Percentiles rank a stretch among this genome's conserved stretches.
Evolutionary conservation across 2,113 vertebrate genomes (phyloP).

Genomic region (Piaya cayana): DNA sequence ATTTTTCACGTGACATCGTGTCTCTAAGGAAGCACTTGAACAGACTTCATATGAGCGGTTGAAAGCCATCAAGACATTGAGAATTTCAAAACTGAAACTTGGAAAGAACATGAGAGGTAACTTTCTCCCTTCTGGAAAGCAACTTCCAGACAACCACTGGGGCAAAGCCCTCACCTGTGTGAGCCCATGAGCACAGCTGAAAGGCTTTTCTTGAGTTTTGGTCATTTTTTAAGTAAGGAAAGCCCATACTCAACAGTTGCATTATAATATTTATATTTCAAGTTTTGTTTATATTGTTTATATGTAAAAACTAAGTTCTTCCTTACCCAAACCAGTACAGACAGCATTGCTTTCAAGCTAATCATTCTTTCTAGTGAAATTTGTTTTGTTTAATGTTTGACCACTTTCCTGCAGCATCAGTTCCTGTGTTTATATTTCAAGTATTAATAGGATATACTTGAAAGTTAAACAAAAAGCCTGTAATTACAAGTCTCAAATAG

Average conservation of each 20-base stretch:
- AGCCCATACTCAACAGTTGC: neutral
- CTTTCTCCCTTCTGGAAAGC: neutral
- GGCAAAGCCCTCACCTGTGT: neutral
- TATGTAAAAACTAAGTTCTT: neutral
- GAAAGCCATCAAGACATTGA: neutral
- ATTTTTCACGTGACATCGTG: neutral
- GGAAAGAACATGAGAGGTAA: neutral
- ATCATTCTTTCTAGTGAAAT: neutral
- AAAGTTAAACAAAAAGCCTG: constrained; percentile 10
- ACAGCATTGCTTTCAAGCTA: neutral
- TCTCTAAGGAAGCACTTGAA: neutral
- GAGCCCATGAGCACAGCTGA: neutral
- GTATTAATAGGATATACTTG: neutral
- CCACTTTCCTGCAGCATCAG: neutral
- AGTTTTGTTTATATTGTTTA: too few species aligned
- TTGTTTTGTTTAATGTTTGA: neutral
- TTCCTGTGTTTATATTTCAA: neutral
- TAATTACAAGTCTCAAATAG: neutral
- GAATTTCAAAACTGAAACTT: neutral
- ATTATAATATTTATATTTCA: neutral
- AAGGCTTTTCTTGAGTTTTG: neutral
- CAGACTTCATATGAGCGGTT: neutral
- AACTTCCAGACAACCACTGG: neutral
- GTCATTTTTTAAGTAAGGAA: neutral
- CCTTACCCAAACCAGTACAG: neutral